Evolutionary conservation across 2,797 vertebrate genomes (phyloP).

Genomic region (Poecilia velifera): DNA sequence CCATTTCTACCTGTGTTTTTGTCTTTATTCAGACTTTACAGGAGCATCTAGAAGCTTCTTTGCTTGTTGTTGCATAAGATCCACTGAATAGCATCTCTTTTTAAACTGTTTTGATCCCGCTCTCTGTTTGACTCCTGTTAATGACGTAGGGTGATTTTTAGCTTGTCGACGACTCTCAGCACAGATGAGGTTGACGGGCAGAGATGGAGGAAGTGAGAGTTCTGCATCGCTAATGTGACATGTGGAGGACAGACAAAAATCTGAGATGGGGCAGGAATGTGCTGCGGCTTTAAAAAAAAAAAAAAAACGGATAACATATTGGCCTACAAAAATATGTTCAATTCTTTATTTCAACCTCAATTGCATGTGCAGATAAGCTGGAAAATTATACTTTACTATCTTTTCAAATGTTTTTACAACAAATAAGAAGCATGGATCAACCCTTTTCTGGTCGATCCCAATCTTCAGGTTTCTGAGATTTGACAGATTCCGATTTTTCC

Average conservation of each 20-base stretch:
- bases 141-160: conserved; percentile 55
- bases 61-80: conserved; percentile 31
- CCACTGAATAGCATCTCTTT: conserved; percentile 48
- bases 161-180: conserved; percentile 58
- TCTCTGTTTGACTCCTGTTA: conserved; percentile 57
- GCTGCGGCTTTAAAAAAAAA: conserved; percentile 31
- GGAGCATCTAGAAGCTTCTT: neutral
- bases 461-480: neutral
- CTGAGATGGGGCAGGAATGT: conserved; percentile 28
- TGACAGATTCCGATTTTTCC: neutral
- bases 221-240: conserved; percentile 76
- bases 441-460: neutral
- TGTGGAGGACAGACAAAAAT: conserved; percentile 63
- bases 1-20: neutral
- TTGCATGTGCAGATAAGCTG: neutral
- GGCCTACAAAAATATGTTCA: neutral
- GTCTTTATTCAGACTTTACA: neutral
- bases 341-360: neutral
- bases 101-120: conserved; percentile 49
- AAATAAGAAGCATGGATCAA: neutral
- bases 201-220: conserved; percentile 43
- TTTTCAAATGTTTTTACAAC: neutral
- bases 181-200: conserved; percentile 74
- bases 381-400: neutral
- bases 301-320: neutral